Evolutionary conservation across 2,888 invertebrate species (phyloP).

Genomic region (Lissocephala sabroskyi): DNA sequence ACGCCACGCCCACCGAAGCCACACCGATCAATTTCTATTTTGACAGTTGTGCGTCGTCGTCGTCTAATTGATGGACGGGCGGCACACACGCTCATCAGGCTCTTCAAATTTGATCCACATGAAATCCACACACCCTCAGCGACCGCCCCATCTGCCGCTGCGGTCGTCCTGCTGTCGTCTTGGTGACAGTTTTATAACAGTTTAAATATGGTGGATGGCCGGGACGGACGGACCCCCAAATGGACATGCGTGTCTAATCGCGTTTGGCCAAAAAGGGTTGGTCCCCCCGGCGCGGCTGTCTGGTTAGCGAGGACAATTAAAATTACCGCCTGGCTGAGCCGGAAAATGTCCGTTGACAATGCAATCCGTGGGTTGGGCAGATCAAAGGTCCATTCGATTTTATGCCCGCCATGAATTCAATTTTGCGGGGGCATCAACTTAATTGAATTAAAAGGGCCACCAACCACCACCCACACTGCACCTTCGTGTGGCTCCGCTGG

Average conservation of each 20-base stretch:
- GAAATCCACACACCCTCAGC: slow-evolving; percentile 17
- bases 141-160: slow-evolving; percentile 45
- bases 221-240: slow-evolving; percentile 38
- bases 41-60: slow-evolving; percentile 59
- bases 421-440: too few species aligned
- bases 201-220: slow-evolving; percentile 43
- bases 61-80: slow-evolving; percentile 51
- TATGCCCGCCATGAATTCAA: too few species aligned
- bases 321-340: slow-evolving; percentile 29
- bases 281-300: not conserved
- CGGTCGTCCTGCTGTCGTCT: slow-evolving; percentile 32
- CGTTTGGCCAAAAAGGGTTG: slow-evolving; percentile 59
- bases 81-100: not conserved
- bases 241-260: slow-evolving; percentile 69
- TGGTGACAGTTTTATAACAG: slow-evolving; percentile 56
- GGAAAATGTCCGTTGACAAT: slow-evolving; percentile 55
- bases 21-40: slow-evolving; percentile 61
- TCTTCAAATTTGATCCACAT: slow-evolving; percentile 37
- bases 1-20: slow-evolving; percentile 14
- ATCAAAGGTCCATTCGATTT: too few species aligned
- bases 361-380: slow-evolving; percentile 51
- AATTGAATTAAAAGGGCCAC: slow-evolving; percentile 34
- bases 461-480: not conserved
- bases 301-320: slow-evolving; percentile 40
- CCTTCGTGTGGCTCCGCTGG: not conserved